Percentiles rank a stretch among this genome's conserved stretches.
Evolutionary conservation across 2,797 vertebrate genomes (phyloP).

Genomic region (Tragelaphus eurycerus): DNA sequence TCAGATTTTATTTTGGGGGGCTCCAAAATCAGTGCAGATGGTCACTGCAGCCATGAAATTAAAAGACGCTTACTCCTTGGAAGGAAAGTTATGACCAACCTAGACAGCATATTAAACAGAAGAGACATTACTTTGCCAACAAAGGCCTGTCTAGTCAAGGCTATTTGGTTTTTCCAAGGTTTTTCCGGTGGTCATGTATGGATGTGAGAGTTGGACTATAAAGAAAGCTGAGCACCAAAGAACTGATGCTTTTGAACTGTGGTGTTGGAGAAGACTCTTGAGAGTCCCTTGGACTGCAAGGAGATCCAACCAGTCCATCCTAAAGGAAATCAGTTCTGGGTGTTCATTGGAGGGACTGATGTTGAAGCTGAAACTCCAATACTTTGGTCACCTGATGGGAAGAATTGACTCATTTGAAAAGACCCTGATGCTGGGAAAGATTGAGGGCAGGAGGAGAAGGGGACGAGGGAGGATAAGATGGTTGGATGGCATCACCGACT

Average conservation of each 20-base stretch:
- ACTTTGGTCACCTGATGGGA: not conserved
- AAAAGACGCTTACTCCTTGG: not conserved
- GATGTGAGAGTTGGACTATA: not conserved
- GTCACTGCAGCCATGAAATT: not conserved
- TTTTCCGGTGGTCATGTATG: not conserved
- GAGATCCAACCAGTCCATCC: not conserved
- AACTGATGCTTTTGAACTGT: not conserved
- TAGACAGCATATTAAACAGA: not conserved
- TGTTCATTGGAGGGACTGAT: not conserved
- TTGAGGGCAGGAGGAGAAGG: not conserved
- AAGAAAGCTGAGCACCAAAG: rapidly evolving
- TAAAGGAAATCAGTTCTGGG: not conserved
- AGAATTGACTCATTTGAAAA: not conserved
- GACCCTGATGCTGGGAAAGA: not conserved
- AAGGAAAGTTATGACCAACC: not conserved
- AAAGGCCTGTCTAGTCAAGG: not conserved
- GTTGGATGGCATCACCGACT: not conserved
- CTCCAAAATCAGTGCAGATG: not conserved
- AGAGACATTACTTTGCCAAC: not conserved
- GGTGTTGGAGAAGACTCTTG: not conserved
- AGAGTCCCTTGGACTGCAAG: not conserved
- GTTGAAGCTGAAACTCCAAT: not conserved
- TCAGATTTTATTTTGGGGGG: rapidly evolving
- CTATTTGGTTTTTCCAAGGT: not conserved
- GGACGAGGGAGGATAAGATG: not conserved